These are phyloP conservation scores for Chloroceryle aenea DNA, from an alignment of 2,113 vertebrate genomes.

Conservation along the genomic window DNA sequence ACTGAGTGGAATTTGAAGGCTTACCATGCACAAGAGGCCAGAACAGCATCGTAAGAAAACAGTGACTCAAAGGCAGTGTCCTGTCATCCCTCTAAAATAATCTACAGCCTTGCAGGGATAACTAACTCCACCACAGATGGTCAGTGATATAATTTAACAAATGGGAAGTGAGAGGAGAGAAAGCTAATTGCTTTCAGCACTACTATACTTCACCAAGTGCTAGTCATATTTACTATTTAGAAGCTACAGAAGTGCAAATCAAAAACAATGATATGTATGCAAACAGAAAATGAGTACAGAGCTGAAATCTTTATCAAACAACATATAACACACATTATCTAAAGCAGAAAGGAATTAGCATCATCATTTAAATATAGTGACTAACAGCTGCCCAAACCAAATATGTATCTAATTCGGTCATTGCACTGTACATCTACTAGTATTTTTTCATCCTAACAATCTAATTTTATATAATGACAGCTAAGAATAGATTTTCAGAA, in stretches of 20 bases:
- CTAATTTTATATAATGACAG: neutral
- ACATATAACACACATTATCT: neutral
- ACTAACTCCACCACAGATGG: neutral
- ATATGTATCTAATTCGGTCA: neutral
- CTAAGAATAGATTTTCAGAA: neutral
- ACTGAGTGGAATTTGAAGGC: accelerated
- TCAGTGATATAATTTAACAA: neutral
- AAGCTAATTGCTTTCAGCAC: neutral
- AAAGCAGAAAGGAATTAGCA: neutral
- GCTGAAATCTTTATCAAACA: neutral
- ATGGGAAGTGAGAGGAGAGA: neutral
- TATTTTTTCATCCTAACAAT: neutral
- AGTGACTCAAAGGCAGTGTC: neutral
- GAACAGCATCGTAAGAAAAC: neutral
- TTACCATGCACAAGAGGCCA: neutral
- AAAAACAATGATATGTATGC: neutral
- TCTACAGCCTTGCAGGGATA: neutral
- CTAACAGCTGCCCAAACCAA: neutral
- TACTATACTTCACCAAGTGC: neutral
- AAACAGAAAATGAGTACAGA: neutral
- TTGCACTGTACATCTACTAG: neutral
- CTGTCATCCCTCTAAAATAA: neutral
- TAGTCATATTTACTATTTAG: neutral
- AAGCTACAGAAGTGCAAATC: neutral
- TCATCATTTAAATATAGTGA: neutral